Percentiles rank a stretch among this genome's conserved stretches.
Evolutionary conservation across 1,140 invertebrate species (phyloP).

Genomic region (Cydia pomonella): DNA sequence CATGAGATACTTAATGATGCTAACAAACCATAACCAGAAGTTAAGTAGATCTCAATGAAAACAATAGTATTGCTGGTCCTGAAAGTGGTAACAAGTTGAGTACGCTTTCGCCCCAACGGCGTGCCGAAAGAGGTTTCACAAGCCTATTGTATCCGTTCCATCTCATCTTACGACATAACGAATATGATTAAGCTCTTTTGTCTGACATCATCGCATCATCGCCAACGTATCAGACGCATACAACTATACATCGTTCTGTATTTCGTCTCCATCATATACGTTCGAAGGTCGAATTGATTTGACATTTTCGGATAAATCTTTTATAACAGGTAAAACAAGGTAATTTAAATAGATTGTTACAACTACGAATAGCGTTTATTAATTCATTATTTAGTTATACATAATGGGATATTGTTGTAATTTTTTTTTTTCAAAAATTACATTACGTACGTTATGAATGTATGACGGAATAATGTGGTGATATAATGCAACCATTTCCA

Average conservation of each 20-base stretch:
- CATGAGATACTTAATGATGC: constrained; percentile 29
- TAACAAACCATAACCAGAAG: constrained; percentile 57
- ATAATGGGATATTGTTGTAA: background rate
- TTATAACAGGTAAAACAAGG: background rate
- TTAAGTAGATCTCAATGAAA: constrained; percentile 59
- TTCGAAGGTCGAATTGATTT: constrained; percentile 31
- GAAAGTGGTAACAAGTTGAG: constrained; percentile 56
- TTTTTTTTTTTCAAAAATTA: background rate
- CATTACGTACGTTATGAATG: constrained; percentile 2
- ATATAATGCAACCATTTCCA: constrained; percentile 15
- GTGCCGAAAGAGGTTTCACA: constrained; percentile 73
- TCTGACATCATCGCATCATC: constrained; percentile 60
- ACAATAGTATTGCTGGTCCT: constrained; percentile 58
- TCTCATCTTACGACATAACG: constrained; percentile 70
- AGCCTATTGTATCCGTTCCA: constrained; percentile 73
- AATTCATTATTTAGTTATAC: background rate
- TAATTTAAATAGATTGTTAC: background rate
- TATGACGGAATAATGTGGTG: constrained; percentile 14
- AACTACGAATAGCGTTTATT: too few relatives aligned
- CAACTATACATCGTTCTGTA: background rate
- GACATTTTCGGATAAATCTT: constrained; percentile 13
- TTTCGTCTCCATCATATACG: background rate
- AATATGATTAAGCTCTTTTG: constrained; percentile 75
- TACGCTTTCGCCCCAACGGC: constrained; percentile 73
- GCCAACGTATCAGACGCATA: constrained; percentile 37